A percentile compares a stretch with the other conserved stretches of the same genome.
Conservation (phyloP, 2,888 invertebrate species). For the Oscheius sp. region DNA sequence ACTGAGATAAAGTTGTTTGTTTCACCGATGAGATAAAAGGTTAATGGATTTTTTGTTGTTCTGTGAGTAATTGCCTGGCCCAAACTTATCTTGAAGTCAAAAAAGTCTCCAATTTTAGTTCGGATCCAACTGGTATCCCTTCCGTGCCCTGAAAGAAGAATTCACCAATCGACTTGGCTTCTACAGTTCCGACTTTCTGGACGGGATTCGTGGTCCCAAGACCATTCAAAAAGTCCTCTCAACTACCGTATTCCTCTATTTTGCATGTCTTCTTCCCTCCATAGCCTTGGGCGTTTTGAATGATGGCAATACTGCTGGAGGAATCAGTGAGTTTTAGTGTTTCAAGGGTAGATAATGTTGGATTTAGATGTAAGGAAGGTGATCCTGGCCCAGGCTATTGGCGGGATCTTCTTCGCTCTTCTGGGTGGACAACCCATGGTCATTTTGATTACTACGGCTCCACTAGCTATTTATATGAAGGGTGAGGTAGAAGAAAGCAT, state of each 20-base stretch:
- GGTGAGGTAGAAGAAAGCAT: conserved; percentile 66
- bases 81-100: background rate
- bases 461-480: conserved; percentile 79
- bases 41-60: no score
- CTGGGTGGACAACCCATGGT: conserved; percentile 79
- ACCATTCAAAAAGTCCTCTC: conserved; percentile 75
- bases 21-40: no score
- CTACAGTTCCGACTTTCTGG: conserved; percentile 76
- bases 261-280: conserved; percentile 77
- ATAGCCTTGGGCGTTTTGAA: conserved; percentile 78
- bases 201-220: conserved; percentile 71
- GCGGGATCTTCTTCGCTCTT: conserved; percentile 78
- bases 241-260: conserved; percentile 76
- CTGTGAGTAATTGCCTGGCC: no score
- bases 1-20: no score
- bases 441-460: conserved; percentile 79
- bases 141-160: conserved; percentile 75
- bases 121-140: conserved; percentile 74
- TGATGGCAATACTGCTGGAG: conserved; percentile 76
- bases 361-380: conserved; percentile 71
- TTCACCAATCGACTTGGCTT: conserved; percentile 74
- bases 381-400: conserved; percentile 75
- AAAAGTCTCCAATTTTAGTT: conserved; percentile 59
- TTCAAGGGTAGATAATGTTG: background rate
- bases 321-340: conserved; percentile 73